Base-by-base conservation (phyloP, 2,797 vertebrate genomes). In the Channallabes apus region DNA sequence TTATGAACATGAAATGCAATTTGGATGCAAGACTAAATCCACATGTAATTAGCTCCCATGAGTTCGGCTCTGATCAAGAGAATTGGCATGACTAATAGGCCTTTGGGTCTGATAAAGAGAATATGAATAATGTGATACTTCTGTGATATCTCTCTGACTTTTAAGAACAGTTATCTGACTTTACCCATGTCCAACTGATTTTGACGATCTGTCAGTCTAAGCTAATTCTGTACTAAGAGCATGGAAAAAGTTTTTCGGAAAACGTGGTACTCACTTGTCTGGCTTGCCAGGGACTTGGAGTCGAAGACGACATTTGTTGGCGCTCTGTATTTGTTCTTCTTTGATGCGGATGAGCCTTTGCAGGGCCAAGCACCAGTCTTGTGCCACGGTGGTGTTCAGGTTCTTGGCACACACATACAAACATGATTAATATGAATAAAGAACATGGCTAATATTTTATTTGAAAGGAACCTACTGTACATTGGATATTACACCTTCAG, bases 321-420 rank as follows among this genome's bases (percentile, higher is more conserved):
- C 98, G 0, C 96, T 96, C 90, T 98, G 97, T 91, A 99, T 98
- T 91, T 99, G 97, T 82, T 98, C 98, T 87, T 99, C 98, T 92
- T 99, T 99, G 87, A 99, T 97, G 83, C 96, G 95, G 92, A 99
- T 96, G 86, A 99, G 96, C 90, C 97, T 96, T 94, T 99, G 97
- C 87, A 99, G 94, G 17, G 98, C 97, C 92, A 98, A 91, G 92
- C 96, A 98, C 98, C 98, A 99, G 91, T 99, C 98, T 87, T 98
- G 97, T 1, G 98, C 97, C 88, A 99, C 97, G 0, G 97, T 96
- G 93, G 97, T 97, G 95, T 99, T 99, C 92, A 99, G 93, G 91
- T 99, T 99, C 98, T 99, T 79, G 72, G 80, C 38, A 22, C 29
- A 88, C 67, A 85, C 64, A 89, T 64, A 32, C 2, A 46, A 27